Evolutionary conservation across 2,113 vertebrate genomes (phyloP).

Genomic region (Cavia aperea): DNA sequence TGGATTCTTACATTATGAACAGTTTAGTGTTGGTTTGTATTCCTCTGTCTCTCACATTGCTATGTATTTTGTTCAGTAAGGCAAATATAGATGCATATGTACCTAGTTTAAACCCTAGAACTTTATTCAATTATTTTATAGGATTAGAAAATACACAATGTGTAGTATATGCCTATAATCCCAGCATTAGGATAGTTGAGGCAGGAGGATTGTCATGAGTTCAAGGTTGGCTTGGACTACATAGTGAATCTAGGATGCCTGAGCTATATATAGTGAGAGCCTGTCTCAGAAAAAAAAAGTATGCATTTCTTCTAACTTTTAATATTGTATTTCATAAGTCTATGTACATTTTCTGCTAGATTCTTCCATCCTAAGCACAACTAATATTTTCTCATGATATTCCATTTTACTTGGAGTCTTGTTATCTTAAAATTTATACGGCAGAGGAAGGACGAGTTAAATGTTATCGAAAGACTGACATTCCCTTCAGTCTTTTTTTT

Average conservation of each 20-base stretch:
- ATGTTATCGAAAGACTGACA: neutral
- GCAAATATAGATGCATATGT: neutral
- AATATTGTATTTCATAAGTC: neutral
- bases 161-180: neutral
- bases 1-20: neutral
- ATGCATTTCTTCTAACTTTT: neutral
- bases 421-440: neutral
- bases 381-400: neutral
- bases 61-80: neutral
- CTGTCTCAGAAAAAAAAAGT: neutral
- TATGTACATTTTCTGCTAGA: neutral
- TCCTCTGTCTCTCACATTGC: neutral
- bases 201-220: neutral
- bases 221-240: neutral
- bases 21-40: neutral
- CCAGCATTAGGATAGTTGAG: neutral
- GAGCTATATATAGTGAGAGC: neutral
- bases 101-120: neutral
- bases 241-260: neutral
- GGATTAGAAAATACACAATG: neutral
- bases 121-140: neutral
- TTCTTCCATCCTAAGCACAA: neutral
- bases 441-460: neutral
- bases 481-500: neutral
- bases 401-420: neutral